A percentile compares a stretch with the other conserved stretches of the same genome.
Conservation (phyloP, 1,140 invertebrate species). For the Drosophila funebris region DNA sequence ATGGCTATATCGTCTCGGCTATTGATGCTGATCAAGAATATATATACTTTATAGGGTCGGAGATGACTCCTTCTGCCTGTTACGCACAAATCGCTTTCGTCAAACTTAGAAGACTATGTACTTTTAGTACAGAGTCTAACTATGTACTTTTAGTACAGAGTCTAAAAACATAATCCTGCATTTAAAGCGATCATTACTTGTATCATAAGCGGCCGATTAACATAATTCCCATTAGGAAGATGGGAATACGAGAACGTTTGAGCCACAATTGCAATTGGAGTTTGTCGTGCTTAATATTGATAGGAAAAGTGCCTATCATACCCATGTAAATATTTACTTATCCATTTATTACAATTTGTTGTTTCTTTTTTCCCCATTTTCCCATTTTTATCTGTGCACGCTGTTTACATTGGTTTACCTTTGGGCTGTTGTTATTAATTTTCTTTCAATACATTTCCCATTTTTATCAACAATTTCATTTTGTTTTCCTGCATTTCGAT, state of each 20-base stretch:
- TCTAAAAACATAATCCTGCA: background rate
- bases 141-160: too few relatives aligned
- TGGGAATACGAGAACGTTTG: background rate
- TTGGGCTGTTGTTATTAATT: constrained; percentile 11
- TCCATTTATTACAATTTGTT: constrained; percentile 17
- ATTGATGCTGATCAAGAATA: too few relatives aligned
- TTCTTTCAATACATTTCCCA: constrained; percentile 24
- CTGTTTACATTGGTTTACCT: background rate
- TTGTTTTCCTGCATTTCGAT: background rate
- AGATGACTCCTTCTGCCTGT: too few relatives aligned
- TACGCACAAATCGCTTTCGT: too few relatives aligned
- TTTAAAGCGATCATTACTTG: background rate
- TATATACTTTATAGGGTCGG: too few relatives aligned
- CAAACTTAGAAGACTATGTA: too few relatives aligned
- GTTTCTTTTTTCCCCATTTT: background rate
- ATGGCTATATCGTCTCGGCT: too few relatives aligned
- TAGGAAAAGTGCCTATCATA: background rate
- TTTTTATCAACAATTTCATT: constrained; percentile 2
- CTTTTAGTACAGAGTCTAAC: too few relatives aligned
- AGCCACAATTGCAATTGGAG: background rate
- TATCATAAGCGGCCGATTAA: background rate
- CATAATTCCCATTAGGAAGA: background rate
- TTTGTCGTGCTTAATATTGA: background rate
- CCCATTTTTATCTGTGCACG: background rate
- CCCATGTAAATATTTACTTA: constrained; percentile 16